phyloP scores from a whole-genome alignment of 2,113 vertebrate genomes.

The Xenotilapia leptura region DNA sequence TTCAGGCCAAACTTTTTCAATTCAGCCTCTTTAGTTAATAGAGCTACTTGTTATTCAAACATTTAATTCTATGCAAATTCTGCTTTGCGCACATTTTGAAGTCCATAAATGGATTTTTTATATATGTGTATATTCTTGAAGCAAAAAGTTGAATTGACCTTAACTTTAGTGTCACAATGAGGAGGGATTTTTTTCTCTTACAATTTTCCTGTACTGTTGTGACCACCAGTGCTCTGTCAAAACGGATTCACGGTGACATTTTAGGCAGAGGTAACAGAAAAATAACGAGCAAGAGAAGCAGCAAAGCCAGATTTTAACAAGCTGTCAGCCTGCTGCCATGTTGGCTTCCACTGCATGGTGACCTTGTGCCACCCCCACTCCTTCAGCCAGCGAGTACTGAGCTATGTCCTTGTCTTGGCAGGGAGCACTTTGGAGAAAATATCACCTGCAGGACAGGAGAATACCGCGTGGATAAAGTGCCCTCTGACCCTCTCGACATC shows the following conservation, averaged over 20 bases:
- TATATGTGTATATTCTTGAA: background rate
- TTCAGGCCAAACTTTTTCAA: conserved; percentile 14
- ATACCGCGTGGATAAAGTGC: conserved; percentile 58
- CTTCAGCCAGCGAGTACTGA: background rate
- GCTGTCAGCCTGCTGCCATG: conserved; percentile 53
- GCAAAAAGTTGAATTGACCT: conserved; percentile 33
- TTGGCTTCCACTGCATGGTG: background rate
- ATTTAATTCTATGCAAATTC: conserved; percentile 20
- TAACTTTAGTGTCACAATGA: conserved; percentile 15
- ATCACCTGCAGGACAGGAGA: conserved; percentile 81
- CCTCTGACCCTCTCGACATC: conserved; percentile 50
- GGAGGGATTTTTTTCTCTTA: background rate
- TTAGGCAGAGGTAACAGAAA: conserved; percentile 33
- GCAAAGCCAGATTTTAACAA: conserved; percentile 47
- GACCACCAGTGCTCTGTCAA: conserved; percentile 26
- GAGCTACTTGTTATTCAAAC: conserved; percentile 41
- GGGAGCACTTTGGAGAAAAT: conserved; percentile 73
- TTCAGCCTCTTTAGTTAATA: background rate
- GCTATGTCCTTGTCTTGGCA: conserved; percentile 54
- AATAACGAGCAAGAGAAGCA: conserved; percentile 39
- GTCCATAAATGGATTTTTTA: background rate
- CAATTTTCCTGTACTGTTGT: background rate
- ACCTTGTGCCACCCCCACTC: conserved; percentile 1
- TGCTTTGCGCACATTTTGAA: conserved; percentile 22
- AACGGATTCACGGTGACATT: conserved; percentile 35